Evolutionary conservation across 2,797 vertebrate species (phyloP), one percentile per base, ranked within the genome.

Genomic region (Allobates femoralis): DNA sequence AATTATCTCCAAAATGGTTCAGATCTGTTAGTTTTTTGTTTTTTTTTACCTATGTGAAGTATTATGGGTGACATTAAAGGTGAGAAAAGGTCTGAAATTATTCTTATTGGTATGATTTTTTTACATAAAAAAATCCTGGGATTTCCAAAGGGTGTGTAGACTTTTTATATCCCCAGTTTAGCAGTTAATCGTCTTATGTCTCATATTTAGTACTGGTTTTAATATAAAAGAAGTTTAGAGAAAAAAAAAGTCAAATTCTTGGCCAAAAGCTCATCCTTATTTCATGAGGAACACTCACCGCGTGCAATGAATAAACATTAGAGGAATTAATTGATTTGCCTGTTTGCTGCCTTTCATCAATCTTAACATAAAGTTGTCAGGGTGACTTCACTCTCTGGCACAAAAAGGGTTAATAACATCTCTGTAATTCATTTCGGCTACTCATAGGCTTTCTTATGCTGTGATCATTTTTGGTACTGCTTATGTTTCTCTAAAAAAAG

Each of bases 401-500:
- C 23, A 50, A 69, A 21, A 18, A 60, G 76, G 34, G 84, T 85
- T 85, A 85, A 74, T 26, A 67, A 79, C 4, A 74, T 69, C 37
- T 56, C 28, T 71, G 75, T 23, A 46, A 67, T 76, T 64, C 56
- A 23, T 2, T 41, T 58, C 28, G 66, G 62, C 56, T 56, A 82
- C 58, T 60, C 71, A 76, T 58, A 74, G 67, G 60, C 76, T 51
- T 77, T 78, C 79, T 55, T 79, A 71, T 51, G 69, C 30, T 66
- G 79, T 67, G 60, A 79, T 73, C 76, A 50, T 51, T 74, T 26
- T 30, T 80, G 41, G 80, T 88, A 84, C 26, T 19, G 50, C 69
- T 66, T 79, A 60, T 84, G 66, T 75, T 34, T 83, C 67, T 79
- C 11, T 56, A 62, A 53, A 80, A 81, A 78, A 53, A 66, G 7